phyloP scores from a whole-genome alignment of 30 jellyfish, hydroid and myxozoan species.

The Aurelia sp. region DNA sequence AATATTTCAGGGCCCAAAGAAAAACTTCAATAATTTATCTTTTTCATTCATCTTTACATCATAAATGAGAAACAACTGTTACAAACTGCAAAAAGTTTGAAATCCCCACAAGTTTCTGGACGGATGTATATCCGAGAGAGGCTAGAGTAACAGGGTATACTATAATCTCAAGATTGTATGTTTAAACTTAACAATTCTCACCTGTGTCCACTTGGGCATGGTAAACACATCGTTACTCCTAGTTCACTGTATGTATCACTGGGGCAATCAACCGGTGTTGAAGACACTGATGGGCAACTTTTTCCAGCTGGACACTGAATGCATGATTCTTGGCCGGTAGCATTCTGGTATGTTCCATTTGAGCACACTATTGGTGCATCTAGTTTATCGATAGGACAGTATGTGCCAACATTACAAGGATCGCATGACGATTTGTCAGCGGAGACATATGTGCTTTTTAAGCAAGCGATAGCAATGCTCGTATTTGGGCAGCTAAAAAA shows the following conservation, averaged over 20 bases:
- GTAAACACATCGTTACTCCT: slow-evolving; percentile 51
- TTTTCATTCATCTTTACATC: too few relatives aligned
- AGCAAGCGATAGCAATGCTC: slow-evolving; percentile 23
- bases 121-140: neutral
- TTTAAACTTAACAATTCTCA: neutral
- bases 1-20: too few relatives aligned
- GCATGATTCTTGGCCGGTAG: slow-evolving; percentile 56
- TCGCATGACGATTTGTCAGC: slow-evolving; percentile 27
- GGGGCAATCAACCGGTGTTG: slow-evolving; percentile 42
- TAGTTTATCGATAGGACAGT: slow-evolving; percentile 64
- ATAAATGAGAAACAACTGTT: too few relatives aligned
- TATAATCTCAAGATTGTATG: too few relatives aligned
- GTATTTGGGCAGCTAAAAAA: slow-evolving; percentile 61
- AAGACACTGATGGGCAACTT: slow-evolving; percentile 16
- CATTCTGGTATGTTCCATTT: slow-evolving; percentile 85
- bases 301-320: slow-evolving; percentile 64
- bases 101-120: too few relatives aligned
- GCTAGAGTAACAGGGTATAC: too few relatives aligned
- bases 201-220: slow-evolving; percentile 78
- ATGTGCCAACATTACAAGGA: slow-evolving; percentile 63
- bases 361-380: slow-evolving; percentile 25
- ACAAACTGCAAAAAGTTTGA: too few relatives aligned
- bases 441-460: slow-evolving; percentile 43
- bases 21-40: too few relatives aligned
- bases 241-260: slow-evolving; percentile 29